Conservation (phyloP, 2,888 invertebrate species). For the Pogonocherus hispidulus region DNA sequence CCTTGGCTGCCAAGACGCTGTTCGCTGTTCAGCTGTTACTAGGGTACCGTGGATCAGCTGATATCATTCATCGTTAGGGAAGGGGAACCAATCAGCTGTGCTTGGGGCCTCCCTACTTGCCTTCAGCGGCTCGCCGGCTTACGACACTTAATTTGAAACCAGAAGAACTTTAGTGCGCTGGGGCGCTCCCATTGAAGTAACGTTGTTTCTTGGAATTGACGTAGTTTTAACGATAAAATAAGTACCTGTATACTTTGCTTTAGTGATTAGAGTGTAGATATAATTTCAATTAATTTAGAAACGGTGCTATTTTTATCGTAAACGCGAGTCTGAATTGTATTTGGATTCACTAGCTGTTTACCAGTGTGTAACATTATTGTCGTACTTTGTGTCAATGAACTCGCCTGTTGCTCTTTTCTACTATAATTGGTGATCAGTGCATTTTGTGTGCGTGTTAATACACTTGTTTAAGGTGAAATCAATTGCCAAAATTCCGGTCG, state of each 20-base stretch:
- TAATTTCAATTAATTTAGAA: background rate
- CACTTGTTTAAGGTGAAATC: conserved; percentile 33
- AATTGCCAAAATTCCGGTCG: conserved; percentile 68
- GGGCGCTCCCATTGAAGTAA: conserved; percentile 21
- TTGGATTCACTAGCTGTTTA: background rate
- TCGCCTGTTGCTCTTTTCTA: background rate
- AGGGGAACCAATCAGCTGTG: conserved; percentile 50
- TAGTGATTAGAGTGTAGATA: background rate
- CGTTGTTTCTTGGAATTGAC: background rate
- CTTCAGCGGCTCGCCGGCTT: conserved; percentile 45
- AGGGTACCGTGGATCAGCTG: conserved; percentile 53
- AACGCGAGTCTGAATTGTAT: background rate
- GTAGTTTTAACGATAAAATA: conserved; percentile 1
- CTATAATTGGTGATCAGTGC: conserved; percentile 30
- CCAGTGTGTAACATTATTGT: conserved; percentile 8
- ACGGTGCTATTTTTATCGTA: background rate
- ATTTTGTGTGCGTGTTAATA: conserved; percentile 25
- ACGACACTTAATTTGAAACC: conserved; percentile 36
- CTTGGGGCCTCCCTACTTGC: conserved; percentile 40
- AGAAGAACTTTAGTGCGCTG: conserved; percentile 34
- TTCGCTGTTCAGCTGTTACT: conserved; percentile 47
- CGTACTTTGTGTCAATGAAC: conserved; percentile 34
- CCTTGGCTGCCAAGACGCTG: conserved; percentile 33
- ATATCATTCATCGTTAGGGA: conserved; percentile 51
- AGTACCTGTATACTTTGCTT: background rate